Base-by-base conservation (phyloP, 2,888 invertebrate genomes). In the Hipparchia semele region DNA sequence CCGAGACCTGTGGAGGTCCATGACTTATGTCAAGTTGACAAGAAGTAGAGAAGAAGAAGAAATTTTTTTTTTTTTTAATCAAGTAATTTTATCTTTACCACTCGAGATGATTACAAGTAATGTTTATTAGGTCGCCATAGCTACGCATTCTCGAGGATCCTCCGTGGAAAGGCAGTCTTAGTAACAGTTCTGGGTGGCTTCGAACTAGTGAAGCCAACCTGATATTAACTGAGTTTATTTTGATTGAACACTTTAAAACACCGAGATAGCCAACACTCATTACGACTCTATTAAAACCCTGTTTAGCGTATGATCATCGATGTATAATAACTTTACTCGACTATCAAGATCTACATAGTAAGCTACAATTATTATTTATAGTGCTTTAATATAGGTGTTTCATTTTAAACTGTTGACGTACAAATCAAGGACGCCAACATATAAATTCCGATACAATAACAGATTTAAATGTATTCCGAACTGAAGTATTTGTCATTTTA, bases 211-310 rank as follows among this genome's bases (percentile, higher is more conserved):
- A 23, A 49, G 49, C 9, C 6, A 49, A 64, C 49, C 49, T 13
- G 23, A 64, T 49, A 64, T 51, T 51, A 64, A 49, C 6, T 49
- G 49, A 8, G 23, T 58, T 13, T 13, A 8, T 3, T 23, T 58
- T 23, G 13, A 58, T 58, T 23, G 53, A 53, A 53, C 53, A 12
- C 53, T 53, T 10, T 12, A 10, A 46, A 45, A 45, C 6, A n/a
- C 51, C 64, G 9, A 64, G 45, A 69, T 70, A 69, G 13, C 12
- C n/a, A 51, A n/a, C 12, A 39, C 12, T 2, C 39, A 7, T 59
- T 56, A 59, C 65, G 64, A 71, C 64, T 51, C 9, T 46, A 58
- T 58, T 67, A 56, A 39, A 45, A 46, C 45, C 67, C 39, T 56
- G 56, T 67, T 58, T 58, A 56, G n/a, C 58, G 45, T 56, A 56